Evolutionary conservation across 2,888 invertebrate species (phyloP).

Genomic region (Oscheius myriophilus): DNA sequence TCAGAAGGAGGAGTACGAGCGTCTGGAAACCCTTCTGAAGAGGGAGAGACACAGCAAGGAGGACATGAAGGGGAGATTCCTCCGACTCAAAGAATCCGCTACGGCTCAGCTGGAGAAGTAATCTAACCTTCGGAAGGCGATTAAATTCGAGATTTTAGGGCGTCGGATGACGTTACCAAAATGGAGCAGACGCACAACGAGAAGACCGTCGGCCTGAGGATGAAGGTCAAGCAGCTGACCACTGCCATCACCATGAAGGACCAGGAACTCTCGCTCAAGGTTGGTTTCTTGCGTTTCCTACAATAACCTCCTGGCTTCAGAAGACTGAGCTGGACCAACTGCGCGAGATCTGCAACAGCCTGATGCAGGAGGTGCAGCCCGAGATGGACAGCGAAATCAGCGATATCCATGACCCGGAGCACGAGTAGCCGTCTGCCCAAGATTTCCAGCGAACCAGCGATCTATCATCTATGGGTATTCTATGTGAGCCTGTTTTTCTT

Average conservation of each 20-base stretch:
- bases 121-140: too few relatives aligned
- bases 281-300: background rate
- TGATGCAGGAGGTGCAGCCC: slow-evolving; percentile 25
- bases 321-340: slow-evolving; percentile 12
- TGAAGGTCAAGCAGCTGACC: slow-evolving; percentile 12
- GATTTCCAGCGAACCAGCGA: too few relatives aligned
- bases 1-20: slow-evolving; percentile 19
- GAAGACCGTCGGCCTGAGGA: slow-evolving; percentile 17
- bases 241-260: slow-evolving; percentile 8
- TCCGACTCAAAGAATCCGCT: slow-evolving; percentile 13
- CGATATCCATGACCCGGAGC: too few relatives aligned
- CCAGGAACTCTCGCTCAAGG: slow-evolving; percentile 24
- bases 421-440: too few relatives aligned
- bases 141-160: slow-evolving; percentile 11
- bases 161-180: slow-evolving; percentile 11
- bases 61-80: slow-evolving; percentile 13
- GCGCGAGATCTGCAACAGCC: slow-evolving; percentile 1
- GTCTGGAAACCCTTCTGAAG: background rate
- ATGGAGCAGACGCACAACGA: slow-evolving; percentile 24
- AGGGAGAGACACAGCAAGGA: background rate
- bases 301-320: background rate
- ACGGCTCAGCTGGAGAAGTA: slow-evolving; percentile 15
- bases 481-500: too few relatives aligned
- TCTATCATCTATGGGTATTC: too few relatives aligned
- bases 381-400: background rate